These are phyloP conservation scores for Girardia tigrina DNA, from an alignment of 2,888 invertebrate species.

Conservation along the genomic window DNA sequence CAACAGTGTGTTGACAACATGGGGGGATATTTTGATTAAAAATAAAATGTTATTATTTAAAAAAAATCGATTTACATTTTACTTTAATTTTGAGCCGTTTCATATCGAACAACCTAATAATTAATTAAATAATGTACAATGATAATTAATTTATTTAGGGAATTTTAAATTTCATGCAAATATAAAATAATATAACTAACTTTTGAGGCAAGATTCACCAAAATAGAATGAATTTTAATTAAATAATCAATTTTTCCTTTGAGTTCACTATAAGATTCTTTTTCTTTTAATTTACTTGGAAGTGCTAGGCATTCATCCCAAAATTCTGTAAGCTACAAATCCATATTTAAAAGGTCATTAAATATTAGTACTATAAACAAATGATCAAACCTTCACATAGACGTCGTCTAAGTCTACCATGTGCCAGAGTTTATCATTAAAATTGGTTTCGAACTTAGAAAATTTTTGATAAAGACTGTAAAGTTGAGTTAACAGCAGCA, in stretches of 20 bases:
- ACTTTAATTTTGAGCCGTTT: too few species aligned
- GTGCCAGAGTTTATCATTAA: constrained; percentile 49
- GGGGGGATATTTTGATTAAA: too few species aligned
- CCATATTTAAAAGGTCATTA: too few species aligned
- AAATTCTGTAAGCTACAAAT: constrained; percentile 45
- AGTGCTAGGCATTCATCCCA: constrained; percentile 51
- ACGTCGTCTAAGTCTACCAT: constrained; percentile 47
- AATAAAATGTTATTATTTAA: too few species aligned
- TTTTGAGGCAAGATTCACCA: constrained; percentile 47
- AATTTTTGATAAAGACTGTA: constrained; percentile 51
- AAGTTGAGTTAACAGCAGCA: constrained; percentile 47
- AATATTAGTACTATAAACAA: too few species aligned
- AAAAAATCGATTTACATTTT: too few species aligned
- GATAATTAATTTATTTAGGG: too few species aligned
- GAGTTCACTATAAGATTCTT: constrained; percentile 49
- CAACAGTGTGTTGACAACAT: too few species aligned
- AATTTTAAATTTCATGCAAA: too few species aligned
- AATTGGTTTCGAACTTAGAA: constrained; percentile 46
- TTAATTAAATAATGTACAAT: too few species aligned
- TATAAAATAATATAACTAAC: too few species aligned
- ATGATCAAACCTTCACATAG: constrained; percentile 46
- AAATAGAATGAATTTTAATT: constrained; percentile 48
- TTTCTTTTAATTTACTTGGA: constrained; percentile 50
- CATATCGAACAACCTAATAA: too few species aligned
- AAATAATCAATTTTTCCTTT: constrained; percentile 47